phyloP scores from a whole-genome alignment of 2,797 vertebrate species.

The Sphenopsis melanotis region DNA sequence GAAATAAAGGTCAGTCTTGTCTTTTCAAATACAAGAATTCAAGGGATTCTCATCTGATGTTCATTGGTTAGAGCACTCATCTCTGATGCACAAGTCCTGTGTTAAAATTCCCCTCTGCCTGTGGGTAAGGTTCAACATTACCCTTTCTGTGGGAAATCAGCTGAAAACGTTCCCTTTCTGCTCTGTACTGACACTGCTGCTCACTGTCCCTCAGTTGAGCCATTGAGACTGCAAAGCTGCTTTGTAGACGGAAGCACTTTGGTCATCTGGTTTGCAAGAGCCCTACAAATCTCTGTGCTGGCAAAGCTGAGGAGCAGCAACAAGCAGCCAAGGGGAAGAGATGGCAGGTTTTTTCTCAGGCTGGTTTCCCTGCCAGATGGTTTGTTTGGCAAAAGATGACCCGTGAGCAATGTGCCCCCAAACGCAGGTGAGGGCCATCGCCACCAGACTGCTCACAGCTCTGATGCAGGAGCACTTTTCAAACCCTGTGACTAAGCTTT shows the following conservation, averaged over 20 bases:
- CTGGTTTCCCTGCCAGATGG: neutral
- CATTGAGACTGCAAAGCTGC: neutral
- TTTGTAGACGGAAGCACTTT: neutral
- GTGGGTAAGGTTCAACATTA: neutral
- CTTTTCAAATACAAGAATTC: neutral
- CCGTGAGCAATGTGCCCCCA: neutral
- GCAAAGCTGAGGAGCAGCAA: neutral
- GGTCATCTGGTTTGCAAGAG: neutral
- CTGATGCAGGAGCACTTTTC: neutral
- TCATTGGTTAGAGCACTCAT: neutral
- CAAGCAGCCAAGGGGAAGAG: neutral
- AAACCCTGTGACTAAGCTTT: neutral
- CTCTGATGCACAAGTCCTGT: neutral
- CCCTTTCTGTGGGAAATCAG: neutral
- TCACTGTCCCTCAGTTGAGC: neutral
- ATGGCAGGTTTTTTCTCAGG: neutral
- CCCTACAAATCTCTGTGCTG: neutral
- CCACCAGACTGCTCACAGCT: neutral
- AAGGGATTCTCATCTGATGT: neutral
- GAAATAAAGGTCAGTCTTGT: neutral
- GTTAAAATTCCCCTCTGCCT: neutral
- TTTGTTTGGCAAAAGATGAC: neutral
- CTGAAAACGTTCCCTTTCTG: neutral
- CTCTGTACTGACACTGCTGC: neutral
- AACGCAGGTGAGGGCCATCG: accelerated